Percentiles rank a stretch among this genome's conserved stretches.
Evolutionary conservation across 30 jellyfish, hydroid and myxozoan species (phyloP).

Genomic region (Hydractinia echinata): DNA sequence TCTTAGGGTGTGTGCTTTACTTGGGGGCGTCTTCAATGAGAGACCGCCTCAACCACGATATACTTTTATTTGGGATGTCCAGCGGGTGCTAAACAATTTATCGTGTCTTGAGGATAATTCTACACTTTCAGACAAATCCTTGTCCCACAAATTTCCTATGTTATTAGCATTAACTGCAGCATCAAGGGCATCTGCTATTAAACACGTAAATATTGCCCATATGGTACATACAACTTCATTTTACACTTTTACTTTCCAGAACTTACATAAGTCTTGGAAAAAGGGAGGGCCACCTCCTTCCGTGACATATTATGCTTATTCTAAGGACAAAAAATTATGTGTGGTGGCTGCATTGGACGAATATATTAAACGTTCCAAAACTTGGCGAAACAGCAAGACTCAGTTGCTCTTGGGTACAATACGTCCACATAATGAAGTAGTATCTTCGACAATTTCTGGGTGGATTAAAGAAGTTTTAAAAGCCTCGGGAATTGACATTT

Average conservation of each 20-base stretch:
- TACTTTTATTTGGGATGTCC: constrained; percentile 24
- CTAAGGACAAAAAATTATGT: background rate
- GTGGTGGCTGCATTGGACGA: background rate
- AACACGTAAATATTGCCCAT: background rate
- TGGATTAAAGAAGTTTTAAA: background rate
- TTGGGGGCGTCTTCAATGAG: background rate
- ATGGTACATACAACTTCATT: background rate
- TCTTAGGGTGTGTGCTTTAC: constrained; percentile 16
- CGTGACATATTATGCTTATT: background rate
- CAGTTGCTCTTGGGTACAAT: background rate
- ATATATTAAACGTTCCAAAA: background rate
- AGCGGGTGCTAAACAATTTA: background rate
- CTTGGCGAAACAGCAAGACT: background rate
- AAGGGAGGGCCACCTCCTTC: background rate
- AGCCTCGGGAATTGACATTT: background rate
- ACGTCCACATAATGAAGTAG: background rate
- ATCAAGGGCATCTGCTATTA: background rate
- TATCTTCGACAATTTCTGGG: background rate
- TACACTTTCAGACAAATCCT: background rate
- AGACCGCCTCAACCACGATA: constrained; percentile 35
- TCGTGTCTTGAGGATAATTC: background rate
- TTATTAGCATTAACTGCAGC: constrained; percentile 17
- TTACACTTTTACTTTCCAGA: background rate
- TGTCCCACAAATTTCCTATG: background rate
- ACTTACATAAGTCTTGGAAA: background rate